Evolutionary conservation across 1,140 invertebrate species (phyloP), one percentile per base, ranked within the genome.

Genomic region (Pinna nobilis): DNA sequence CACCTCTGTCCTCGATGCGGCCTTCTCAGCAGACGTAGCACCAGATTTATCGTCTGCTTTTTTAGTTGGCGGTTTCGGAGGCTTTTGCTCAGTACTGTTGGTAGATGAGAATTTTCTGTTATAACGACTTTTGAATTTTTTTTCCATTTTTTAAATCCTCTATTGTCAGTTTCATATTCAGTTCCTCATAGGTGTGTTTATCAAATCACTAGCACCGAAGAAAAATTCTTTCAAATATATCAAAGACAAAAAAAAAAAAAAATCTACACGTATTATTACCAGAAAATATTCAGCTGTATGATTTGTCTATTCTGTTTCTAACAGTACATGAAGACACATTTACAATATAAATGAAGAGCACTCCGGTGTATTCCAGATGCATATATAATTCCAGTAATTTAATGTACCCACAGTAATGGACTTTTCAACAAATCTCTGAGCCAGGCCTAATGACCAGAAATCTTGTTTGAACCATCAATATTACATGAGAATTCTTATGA

Each of bases 51-150:
- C 74, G 37, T 75, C 69, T 5, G 76, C 57, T 30, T 71, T 77
- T 37, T 57, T 72, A 50, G 49, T 55, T 20, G 50, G 32, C n/a
- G 69, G 69, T 39, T 66, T 37, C 13, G 81, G 76, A 5, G 76
- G 71, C 50, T 74, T 78, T 37, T 64, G 63, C 25, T 82, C 81
- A 72, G 47, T 47, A 73, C 81, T 82, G 61, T 51, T 44, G 74
- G 13, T 41, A 65, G 65, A 25, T 35, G 28, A 15, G 33, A 35
- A n/a, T 59, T 20, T 59, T 35, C 55, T 30, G 37, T 59, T 59
- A 59, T 59, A 59, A 35, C 55, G 55, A n/a, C 55, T 59, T 59
- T 20, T 59, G 20, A 59, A 59, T 59, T 59, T 59, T 6, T 37
- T 33, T 20, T 59, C 55, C 55, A 59, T 59, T 3, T 33, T 15